Base-by-base conservation (phyloP, 2,113 vertebrate species). In the Sapajus apella region DNA sequence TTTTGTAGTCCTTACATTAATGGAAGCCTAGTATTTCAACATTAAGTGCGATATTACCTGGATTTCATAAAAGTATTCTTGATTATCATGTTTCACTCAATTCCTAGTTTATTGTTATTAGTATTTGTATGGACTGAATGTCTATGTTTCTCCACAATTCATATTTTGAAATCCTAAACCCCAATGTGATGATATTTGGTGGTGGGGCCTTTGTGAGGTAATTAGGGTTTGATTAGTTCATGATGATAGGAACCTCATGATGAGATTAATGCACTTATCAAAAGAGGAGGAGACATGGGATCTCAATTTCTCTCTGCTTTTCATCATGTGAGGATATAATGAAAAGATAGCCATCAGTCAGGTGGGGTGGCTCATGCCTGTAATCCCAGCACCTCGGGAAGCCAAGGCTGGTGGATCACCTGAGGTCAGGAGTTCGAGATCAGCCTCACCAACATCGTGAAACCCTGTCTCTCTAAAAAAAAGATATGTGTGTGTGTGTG, bases 31-130 rank as follows among this genome's bases (percentile, higher is more conserved):
- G 23, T 81, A 56, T 95, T 95, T 95, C 32, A 93, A 37, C 75
- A 21, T 56, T 50, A 37, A 86, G 21, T 30, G 21, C 61, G 73
- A 68, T 68, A 90, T 68, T 82, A 27, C n/a, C 50, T 83, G n/a
- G 52, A 70, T 90, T 90, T 87, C 56, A 93, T 56, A 81, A 93
- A 87, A 55, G 7, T 68, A 61, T 47, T 86, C 35, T 95, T 81
- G 68, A 50, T 79, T 88, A 37, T 88, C 72, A 6, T 52, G n/a
- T 77, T 88, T 91, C 88, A 79, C 77, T 83, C 58, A 92, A 21
- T 91, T 76, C 27, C 61, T 76, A 68, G 9, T 16, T 83, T 83
- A 77, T 17, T 70, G 16, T 58, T 72, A 72, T 87, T 91, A 83
- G 92, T 58, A 84, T 25, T 30, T 79, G 27, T 43, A 52, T 8